These are phyloP conservation scores for Megaustenia siamemsis DNA, from an alignment of 2,888 invertebrate species.

Conservation along the genomic window DNA sequence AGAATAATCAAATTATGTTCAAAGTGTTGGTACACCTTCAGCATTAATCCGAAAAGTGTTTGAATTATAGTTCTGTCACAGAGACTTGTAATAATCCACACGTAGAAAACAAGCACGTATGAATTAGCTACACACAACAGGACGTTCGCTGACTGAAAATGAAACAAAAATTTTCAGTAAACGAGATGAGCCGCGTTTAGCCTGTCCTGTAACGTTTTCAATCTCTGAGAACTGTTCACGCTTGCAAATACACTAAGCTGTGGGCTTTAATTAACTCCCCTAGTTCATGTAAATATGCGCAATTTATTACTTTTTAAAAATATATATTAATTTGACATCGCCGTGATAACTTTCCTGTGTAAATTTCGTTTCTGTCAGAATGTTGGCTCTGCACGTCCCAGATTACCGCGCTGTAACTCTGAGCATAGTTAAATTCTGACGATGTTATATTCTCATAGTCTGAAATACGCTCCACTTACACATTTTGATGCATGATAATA, in stretches of 20 bases:
- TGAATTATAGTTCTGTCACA: no score
- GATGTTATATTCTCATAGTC: neutral
- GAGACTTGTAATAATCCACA: neutral
- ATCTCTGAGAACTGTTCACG: neutral
- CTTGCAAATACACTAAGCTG: neutral
- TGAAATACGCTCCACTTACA: neutral
- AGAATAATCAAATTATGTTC: no score
- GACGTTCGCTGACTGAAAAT: neutral
- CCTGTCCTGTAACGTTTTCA: neutral
- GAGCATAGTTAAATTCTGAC: neutral
- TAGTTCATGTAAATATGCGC: no score
- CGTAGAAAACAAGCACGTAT: neutral
- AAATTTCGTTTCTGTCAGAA: neutral
- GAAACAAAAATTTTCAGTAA: neutral
- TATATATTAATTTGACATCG: neutral
- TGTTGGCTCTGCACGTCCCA: neutral
- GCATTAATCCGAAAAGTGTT: no score
- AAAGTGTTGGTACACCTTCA: no score
- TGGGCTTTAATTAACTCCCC: neutral
- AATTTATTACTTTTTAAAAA: neutral
- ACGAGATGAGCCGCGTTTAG: neutral
- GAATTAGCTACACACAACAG: neutral
- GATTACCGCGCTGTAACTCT: neutral
- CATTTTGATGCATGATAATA: neutral
- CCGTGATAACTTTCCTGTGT: neutral